Evolutionary conservation across 2,113 vertebrate species (phyloP).

Genomic region (Misgurnus mizolepis): DNA sequence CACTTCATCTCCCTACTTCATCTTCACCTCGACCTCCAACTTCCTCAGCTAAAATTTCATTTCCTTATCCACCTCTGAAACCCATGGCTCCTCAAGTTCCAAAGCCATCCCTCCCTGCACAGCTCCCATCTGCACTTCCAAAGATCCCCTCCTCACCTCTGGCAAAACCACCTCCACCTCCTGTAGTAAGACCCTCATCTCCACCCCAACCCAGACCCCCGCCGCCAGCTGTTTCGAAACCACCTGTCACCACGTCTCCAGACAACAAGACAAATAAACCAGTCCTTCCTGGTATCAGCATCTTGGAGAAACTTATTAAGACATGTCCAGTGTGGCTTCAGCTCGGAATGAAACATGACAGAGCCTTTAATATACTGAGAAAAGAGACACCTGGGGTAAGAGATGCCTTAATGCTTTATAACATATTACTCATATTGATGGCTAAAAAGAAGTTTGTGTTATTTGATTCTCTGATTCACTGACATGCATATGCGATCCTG

Average conservation of each 20-base stretch:
- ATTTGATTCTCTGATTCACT: too few relatives aligned
- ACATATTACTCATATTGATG: too few relatives aligned
- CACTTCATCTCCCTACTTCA: conserved; percentile 2
- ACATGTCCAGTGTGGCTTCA: conserved; percentile 87
- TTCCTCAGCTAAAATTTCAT: conserved; percentile 54
- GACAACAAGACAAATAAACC: conserved; percentile 35
- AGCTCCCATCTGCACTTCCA: conserved; percentile 47
- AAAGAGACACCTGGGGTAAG: conserved; percentile 84
- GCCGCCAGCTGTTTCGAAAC: conserved; percentile 18
- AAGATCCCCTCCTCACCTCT: conserved; percentile 32
- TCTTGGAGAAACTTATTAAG: conserved; percentile 83
- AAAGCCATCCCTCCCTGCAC: conserved; percentile 52
- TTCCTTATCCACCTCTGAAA: conserved; percentile 7
- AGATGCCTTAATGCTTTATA: background rate
- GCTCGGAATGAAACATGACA: conserved; percentile 74
- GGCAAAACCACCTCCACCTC: conserved; percentile 30
- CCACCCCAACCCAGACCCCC: conserved; percentile 46
- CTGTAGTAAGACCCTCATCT: conserved; percentile 19
- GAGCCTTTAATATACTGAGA: conserved; percentile 71
- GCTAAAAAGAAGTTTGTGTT: too few relatives aligned
- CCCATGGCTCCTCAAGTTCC: conserved; percentile 44
- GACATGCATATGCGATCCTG: too few relatives aligned
- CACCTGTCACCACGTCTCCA: conserved; percentile 31
- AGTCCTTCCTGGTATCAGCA: conserved; percentile 70
- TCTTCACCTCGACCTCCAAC: conserved; percentile 46